Percentiles rank a stretch among this genome's conserved stretches.
Evolutionary conservation across 2,888 invertebrate species (phyloP).

Genomic region (Koerneria pararmatus): DNA sequence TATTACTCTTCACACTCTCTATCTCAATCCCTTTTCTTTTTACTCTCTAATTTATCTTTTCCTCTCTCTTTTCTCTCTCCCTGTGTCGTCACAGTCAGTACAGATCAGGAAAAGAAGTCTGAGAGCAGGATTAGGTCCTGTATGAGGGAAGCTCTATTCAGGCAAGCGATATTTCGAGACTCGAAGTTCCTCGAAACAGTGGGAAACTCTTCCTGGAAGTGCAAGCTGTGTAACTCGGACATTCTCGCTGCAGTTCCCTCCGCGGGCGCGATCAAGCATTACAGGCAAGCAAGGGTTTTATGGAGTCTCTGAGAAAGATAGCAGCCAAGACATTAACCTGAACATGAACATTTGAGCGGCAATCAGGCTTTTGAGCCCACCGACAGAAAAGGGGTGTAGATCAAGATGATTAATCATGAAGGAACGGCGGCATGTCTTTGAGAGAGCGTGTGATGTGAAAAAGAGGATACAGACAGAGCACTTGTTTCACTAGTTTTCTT

Average conservation of each 20-base stretch:
- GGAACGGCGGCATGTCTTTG: no score
- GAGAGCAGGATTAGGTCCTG: background rate
- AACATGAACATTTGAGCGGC: no score
- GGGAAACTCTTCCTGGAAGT: conserved; percentile 21
- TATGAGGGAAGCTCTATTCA: background rate
- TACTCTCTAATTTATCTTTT: background rate
- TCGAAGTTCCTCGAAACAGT: no score
- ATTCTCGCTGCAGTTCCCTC: conserved; percentile 48
- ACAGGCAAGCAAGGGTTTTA: no score
- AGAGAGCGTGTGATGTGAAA: no score
- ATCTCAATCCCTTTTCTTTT: background rate
- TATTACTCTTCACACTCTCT: background rate
- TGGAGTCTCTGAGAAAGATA: no score
- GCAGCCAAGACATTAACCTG: no score
- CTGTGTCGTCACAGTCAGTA: background rate
- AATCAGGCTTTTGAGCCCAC: no score
- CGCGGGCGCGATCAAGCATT: conserved; percentile 56
- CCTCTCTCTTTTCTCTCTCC: background rate
- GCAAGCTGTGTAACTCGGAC: conserved; percentile 44
- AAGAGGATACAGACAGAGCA: no score
- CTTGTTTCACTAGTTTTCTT: no score
- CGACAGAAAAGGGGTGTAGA: no score
- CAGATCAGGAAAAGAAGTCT: background rate
- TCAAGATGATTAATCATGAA: no score
- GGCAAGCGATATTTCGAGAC: background rate